phyloP scores from a whole-genome alignment of 2,113 vertebrate genomes.

The Maccullochella peelii region DNA sequence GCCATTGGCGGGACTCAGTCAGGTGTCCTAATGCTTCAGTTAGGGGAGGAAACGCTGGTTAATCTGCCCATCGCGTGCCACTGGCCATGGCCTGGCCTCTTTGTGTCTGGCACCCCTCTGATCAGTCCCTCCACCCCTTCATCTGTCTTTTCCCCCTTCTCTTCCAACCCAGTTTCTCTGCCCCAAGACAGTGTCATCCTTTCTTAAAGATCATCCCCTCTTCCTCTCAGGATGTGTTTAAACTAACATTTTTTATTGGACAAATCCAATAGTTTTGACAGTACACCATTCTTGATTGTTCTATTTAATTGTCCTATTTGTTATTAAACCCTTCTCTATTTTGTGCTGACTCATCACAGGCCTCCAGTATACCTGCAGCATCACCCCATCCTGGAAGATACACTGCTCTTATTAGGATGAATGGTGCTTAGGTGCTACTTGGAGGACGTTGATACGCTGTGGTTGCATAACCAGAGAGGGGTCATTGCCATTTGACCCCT shows the following conservation, averaged over 20 bases:
- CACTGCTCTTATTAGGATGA: conserved; percentile 67
- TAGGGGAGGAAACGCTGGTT: conserved; percentile 83
- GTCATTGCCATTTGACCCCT: conserved; percentile 78
- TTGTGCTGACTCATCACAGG: conserved; percentile 66
- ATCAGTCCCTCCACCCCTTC: conserved; percentile 75
- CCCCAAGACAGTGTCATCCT: conserved; percentile 67
- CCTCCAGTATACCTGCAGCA: conserved; percentile 3
- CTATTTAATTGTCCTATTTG: conserved; percentile 2
- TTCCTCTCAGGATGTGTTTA: conserved; percentile 38
- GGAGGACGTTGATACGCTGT: conserved; percentile 37
- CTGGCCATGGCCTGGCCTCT: conserved; percentile 80
- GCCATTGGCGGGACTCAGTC: conserved; percentile 82
- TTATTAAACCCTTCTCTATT: neutral
- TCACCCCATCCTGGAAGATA: conserved; percentile 31
- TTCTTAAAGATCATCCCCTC: conserved; percentile 55
- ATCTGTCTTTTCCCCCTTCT: conserved; percentile 71
- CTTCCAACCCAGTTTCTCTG: conserved; percentile 71
- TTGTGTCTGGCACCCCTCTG: conserved; percentile 82
- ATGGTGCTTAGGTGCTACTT: conserved; percentile 50
- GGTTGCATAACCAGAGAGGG: conserved; percentile 71
- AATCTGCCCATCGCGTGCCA: conserved; percentile 85
- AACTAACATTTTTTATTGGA: neutral
- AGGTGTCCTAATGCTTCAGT: conserved; percentile 83
- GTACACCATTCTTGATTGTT: neutral
- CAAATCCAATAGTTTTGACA: conserved; percentile 20